Conservation (phyloP, 2,888 invertebrate genomes). For the Pyrrhosoma nymphula region DNA sequence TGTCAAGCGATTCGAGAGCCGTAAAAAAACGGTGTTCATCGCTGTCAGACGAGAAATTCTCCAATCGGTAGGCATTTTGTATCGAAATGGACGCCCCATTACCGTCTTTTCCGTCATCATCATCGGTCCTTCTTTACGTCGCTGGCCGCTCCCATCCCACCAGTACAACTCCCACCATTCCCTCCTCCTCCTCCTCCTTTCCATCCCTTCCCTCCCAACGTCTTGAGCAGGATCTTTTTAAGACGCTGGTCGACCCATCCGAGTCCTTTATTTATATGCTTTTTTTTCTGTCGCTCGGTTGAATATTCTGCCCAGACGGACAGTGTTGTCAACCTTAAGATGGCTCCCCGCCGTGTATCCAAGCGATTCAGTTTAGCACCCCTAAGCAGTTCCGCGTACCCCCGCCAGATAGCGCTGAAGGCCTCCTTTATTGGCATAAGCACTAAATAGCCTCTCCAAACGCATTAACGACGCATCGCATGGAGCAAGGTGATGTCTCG, state of each 20-base stretch:
- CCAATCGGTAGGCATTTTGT: slow-evolving; percentile 63
- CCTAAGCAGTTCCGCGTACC: background rate
- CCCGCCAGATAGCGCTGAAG: background rate
- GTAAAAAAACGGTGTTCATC: slow-evolving; percentile 13
- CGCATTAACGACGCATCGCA: slow-evolving; percentile 19
- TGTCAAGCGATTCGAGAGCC: slow-evolving; percentile 48
- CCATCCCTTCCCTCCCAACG: background rate
- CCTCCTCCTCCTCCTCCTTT: background rate
- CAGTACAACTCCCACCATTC: background rate
- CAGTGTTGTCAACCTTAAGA: slow-evolving; percentile 52
- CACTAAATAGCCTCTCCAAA: background rate
- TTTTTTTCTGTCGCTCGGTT: slow-evolving; percentile 38
- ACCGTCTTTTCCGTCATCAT: slow-evolving; percentile 49
- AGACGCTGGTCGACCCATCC: slow-evolving; percentile 17
- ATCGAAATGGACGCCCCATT: slow-evolving; percentile 52
- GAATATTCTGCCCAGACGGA: slow-evolving; percentile 26
- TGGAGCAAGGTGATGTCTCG: background rate
- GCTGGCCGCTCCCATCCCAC: slow-evolving; percentile 14
- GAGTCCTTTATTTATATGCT: slow-evolving; percentile 25
- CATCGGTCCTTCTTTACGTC: slow-evolving; percentile 48
- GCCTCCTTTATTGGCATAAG: slow-evolving; percentile 29
- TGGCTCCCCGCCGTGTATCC: slow-evolving; percentile 48
- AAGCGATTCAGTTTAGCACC: slow-evolving; percentile 45
- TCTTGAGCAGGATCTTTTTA: background rate
- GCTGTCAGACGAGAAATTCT: slow-evolving; percentile 14